Percentiles rank a stretch among this genome's conserved stretches.
Evolutionary conservation across 2,797 vertebrate genomes (phyloP).

Genomic region (Monodelphis domestica): DNA sequence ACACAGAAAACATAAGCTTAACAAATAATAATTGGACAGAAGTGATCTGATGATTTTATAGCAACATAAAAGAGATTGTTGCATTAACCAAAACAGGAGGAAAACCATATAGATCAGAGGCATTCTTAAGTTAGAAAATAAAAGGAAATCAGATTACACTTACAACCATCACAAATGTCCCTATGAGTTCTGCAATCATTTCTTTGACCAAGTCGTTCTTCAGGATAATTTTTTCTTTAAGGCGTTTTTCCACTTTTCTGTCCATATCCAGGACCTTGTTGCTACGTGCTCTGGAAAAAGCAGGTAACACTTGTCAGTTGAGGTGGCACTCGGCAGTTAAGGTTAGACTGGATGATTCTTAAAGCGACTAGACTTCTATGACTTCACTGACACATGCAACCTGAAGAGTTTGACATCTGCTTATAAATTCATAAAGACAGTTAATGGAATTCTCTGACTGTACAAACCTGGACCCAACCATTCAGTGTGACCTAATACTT

Average conservation of each 20-base stretch:
- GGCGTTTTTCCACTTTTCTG: slow-evolving; percentile 83
- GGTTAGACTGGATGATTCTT: slow-evolving; percentile 42
- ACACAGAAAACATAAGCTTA: not conserved
- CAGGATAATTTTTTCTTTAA: slow-evolving; percentile 90
- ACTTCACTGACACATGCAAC: slow-evolving; percentile 80
- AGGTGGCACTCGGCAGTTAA: not conserved
- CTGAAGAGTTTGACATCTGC: slow-evolving; percentile 74
- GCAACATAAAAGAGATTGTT: not conserved
- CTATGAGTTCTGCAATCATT: slow-evolving; percentile 95
- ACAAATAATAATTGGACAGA: not conserved
- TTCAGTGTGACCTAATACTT: slow-evolving; percentile 80
- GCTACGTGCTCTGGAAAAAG: slow-evolving; percentile 15
- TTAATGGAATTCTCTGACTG: slow-evolving; percentile 75
- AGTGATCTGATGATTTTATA: not conserved
- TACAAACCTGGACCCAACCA: slow-evolving; percentile 74
- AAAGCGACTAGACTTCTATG: slow-evolving; percentile 81
- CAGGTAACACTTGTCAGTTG: not conserved
- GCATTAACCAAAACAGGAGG: not conserved
- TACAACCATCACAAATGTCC: slow-evolving; percentile 95
- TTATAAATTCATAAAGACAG: slow-evolving; percentile 64
- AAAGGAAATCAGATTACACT: slow-evolving; percentile 86
- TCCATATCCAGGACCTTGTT: slow-evolving; percentile 85
- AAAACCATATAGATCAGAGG: not conserved
- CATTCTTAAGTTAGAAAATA: not conserved
- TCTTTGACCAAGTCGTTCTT: slow-evolving; percentile 91